phyloP scores from a whole-genome alignment of 1,140 invertebrate genomes.

The Drosophila jambulina region DNA sequence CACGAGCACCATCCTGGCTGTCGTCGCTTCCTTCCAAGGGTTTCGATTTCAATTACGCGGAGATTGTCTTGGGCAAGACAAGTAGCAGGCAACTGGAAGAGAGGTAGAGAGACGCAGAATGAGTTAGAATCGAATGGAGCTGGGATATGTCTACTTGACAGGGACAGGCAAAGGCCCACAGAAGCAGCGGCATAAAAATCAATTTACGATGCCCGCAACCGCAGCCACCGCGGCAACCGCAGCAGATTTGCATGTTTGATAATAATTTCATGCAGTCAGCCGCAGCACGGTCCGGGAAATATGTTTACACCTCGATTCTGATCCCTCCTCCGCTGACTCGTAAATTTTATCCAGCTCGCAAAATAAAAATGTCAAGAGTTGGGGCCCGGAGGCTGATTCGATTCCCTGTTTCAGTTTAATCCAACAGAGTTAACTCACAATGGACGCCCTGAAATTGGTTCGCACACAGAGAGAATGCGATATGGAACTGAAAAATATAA shows the following conservation, averaged over 20 bases:
- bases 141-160: constrained; percentile 1
- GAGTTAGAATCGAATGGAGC: constrained; percentile 25
- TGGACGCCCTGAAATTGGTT: constrained; percentile 50
- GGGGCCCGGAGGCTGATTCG: constrained; percentile 44
- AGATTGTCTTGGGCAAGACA: constrained; percentile 57
- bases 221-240: constrained; percentile 31
- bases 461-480: constrained; percentile 5
- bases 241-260: constrained; percentile 78
- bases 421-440: constrained; percentile 24
- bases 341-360: constrained; percentile 58
- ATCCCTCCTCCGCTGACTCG: constrained; percentile 31
- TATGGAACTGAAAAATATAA: background rate
- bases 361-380: constrained; percentile 73
- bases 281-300: constrained; percentile 11
- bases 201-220: constrained; percentile 75
- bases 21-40: constrained; percentile 8
- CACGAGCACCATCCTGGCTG: constrained; percentile 91
- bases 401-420: constrained; percentile 32
- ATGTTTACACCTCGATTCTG: constrained; percentile 36
- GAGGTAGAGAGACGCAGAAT: background rate
- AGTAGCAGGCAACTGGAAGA: constrained; percentile 65
- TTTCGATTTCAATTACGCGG: constrained; percentile 64
- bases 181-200: constrained; percentile 78
- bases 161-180: constrained; percentile 4
- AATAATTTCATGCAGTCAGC: constrained; percentile 62